A percentile compares a stretch with the other conserved stretches of the same genome.
Evolutionary conservation across 2,888 invertebrate species (phyloP).

Genomic region (Myopa tessellatipennis): DNA sequence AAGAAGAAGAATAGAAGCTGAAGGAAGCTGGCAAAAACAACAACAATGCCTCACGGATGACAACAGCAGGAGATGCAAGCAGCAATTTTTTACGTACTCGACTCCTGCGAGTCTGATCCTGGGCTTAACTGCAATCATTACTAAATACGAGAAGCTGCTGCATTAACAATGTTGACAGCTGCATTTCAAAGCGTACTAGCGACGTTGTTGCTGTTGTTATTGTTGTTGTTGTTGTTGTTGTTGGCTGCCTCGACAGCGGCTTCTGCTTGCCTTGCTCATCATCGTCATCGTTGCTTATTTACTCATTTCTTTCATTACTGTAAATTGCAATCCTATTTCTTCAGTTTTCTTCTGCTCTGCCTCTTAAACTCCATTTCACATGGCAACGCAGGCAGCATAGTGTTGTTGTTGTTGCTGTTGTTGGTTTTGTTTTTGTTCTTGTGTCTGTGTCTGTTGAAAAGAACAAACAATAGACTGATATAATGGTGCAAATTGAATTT

Average conservation of each 20-base stretch:
- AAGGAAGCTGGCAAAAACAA: background rate
- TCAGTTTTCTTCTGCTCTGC: conserved; percentile 7
- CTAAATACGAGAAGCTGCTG: conserved; percentile 13
- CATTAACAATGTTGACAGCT: conserved; percentile 44
- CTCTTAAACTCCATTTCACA: background rate
- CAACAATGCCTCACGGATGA: background rate
- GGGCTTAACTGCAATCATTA: background rate
- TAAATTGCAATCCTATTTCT: conserved; percentile 51
- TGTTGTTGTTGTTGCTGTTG: conserved; percentile 22
- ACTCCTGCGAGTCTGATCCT: conserved; percentile 31
- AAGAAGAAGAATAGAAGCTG: background rate
- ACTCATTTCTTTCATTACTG: conserved; percentile 61
- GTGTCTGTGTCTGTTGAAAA: conserved; percentile 45
- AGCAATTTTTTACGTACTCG: too few species aligned
- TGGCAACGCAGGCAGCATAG: background rate
- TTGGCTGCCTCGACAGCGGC: conserved; percentile 12
- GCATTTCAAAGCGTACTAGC: conserved; percentile 37
- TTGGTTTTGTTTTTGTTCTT: conserved; percentile 21
- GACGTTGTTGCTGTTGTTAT: conserved; percentile 32
- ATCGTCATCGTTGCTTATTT: conserved; percentile 51
- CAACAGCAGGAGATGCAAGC: conserved; percentile 18
- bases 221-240: conserved; percentile 23
- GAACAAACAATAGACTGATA: conserved; percentile 60
- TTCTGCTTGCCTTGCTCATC: conserved; percentile 53
- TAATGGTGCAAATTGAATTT: conserved; percentile 66